Percentiles rank a stretch among this genome's conserved stretches.
These are phyloP conservation scores for Anoplolepis gracilipes DNA, from an alignment of 1,140 invertebrate species.

Conservation along the genomic window DNA sequence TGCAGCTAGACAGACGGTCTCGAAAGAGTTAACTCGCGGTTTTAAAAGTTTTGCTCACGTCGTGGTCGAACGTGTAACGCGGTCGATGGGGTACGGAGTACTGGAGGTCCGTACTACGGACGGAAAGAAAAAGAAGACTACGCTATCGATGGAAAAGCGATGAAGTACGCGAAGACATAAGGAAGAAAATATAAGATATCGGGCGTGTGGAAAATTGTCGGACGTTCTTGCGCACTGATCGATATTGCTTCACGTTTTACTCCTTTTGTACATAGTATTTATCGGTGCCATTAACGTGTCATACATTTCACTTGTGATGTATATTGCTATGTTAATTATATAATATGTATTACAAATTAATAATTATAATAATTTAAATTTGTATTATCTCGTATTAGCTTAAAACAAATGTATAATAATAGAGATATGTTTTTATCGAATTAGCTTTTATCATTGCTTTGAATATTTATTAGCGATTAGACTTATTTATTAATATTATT, in stretches of 20 bases:
- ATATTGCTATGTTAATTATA: conserved; percentile 8
- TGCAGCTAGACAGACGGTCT: conserved; percentile 5
- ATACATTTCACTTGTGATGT: background rate
- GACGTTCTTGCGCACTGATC: conserved; percentile 40
- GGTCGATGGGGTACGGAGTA: no score
- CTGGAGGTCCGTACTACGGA: no score
- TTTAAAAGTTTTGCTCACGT: conserved; percentile 46
- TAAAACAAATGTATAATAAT: conserved; percentile 2
- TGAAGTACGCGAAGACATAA: conserved; percentile 54
- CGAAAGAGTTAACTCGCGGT: conserved; percentile 54
- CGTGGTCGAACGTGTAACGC: conserved; percentile 28
- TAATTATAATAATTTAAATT: background rate
- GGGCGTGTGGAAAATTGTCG: conserved; percentile 49
- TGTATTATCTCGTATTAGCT: background rate
- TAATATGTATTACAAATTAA: background rate
- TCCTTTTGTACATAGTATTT: conserved; percentile 27
- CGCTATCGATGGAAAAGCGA: conserved; percentile 52
- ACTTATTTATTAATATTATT: background rate
- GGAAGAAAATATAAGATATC: conserved; percentile 51
- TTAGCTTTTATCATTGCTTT: background rate
- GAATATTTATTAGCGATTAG: background rate
- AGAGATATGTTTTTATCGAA: background rate
- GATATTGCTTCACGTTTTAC: conserved; percentile 55
- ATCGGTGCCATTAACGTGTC: conserved; percentile 33
- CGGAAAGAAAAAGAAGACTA: background rate